Base-by-base conservation (phyloP, 2,888 invertebrate species). In the Drosophila pegasa region DNA sequence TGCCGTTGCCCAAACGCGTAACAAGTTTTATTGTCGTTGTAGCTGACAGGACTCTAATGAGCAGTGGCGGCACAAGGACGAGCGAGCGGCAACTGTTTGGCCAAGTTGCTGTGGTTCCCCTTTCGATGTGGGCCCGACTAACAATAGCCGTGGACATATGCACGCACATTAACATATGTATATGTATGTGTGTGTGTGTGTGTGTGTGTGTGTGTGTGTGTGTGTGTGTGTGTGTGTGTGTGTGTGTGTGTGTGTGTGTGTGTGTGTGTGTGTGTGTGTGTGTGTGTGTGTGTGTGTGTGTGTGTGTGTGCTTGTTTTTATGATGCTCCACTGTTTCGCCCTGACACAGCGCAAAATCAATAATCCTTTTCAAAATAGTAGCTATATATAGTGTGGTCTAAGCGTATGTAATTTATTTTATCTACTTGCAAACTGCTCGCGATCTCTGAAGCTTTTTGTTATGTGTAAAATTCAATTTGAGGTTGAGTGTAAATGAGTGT, bases 381-480 rank as follows among this genome's bases (percentile, higher is more conserved):
- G 29, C 69, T 18, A 25, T 35, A 40, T 50, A 52, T 38, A 48
- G 50, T 0, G 35, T 37, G 1, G 35, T 37, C 56, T 18, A 20
- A 12, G 54, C 63, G 55, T 65, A 62, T 18, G 52, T 52, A 67
- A 71, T 57, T 69, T 59, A 35, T 76, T 71, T 58, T 81, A 81
- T 81, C 75, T 75, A 48, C 41, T 68, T 56, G 47, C 38, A 54
- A 62, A 62, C 35, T 63, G 33, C 22, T 31, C 50, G 77, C 73
- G 77, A 75, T 75, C 67, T 77, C 33, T 22, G 35, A 31, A 40
- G 40, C 37, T 56, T 67, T 84, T 78, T 81, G 75, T 78, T 68
- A 63, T 69, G 62, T 43, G 74, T 60, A 55, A 77, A 88, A 84
- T 83, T 86, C 57, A 87, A 84, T 86, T 82, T 88, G 66, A 62